These are phyloP conservation scores for Gnathonemus echidnorhynchus DNA, from an alignment of 2,113 vertebrate species.

Conservation along the genomic window DNA sequence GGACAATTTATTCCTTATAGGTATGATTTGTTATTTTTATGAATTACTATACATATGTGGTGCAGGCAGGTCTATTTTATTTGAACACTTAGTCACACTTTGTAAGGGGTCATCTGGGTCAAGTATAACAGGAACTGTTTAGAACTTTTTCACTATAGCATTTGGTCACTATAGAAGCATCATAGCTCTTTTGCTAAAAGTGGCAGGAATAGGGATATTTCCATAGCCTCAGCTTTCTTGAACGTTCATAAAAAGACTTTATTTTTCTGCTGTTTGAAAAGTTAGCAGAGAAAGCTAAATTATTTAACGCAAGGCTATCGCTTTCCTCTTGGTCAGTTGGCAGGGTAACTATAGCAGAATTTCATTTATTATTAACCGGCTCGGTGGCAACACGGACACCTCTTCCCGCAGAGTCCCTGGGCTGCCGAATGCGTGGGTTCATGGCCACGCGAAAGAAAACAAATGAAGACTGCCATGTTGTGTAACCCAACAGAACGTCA, in stretches of 20 bases:
- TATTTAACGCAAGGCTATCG: constrained; percentile 69
- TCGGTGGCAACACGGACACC: constrained; percentile 45
- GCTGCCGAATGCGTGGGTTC: constrained; percentile 28
- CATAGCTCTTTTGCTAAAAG: background rate
- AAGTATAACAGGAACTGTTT: background rate
- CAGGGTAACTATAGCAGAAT: constrained; percentile 80
- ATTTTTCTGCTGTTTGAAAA: background rate
- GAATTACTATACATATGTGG: background rate
- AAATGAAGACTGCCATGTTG: constrained; percentile 20
- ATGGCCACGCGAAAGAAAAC: constrained; percentile 27
- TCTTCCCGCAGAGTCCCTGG: constrained; percentile 48
- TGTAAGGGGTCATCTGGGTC: background rate
- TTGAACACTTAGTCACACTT: background rate
- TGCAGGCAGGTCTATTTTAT: background rate
- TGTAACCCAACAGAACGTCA: background rate
- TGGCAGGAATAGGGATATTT: background rate
- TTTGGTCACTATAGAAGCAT: background rate
- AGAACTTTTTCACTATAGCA: background rate
- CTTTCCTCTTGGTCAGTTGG: constrained; percentile 76
- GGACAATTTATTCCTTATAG: background rate
- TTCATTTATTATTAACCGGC: constrained; percentile 75
- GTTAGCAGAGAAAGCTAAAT: constrained; percentile 48
- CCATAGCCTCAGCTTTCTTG: background rate
- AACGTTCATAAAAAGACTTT: background rate
- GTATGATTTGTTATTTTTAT: background rate